Base-by-base conservation (phyloP, 2,797 vertebrate genomes). In the Sebastiscus tertius region DNA sequence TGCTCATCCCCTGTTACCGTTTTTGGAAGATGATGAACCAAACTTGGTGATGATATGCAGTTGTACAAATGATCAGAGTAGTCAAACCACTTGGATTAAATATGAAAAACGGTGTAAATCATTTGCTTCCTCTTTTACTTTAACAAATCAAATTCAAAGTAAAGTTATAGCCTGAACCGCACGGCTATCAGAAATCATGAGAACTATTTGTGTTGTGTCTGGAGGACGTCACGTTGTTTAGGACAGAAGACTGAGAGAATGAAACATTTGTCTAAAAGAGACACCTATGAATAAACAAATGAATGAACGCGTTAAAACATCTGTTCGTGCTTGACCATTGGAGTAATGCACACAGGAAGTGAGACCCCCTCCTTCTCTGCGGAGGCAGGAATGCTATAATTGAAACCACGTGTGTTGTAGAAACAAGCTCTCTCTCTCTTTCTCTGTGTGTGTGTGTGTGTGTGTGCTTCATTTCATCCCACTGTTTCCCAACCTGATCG, bases 301-400 rank as follows among this genome's bases (percentile, higher is more conserved):
- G 68, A 87, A 85, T 88, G 81, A 90, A 88, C 87, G 70, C 62
- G 89, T 88, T 90, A 83, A 87, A 90, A 93, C 92, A 93, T 93
- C 91, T 93, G 92, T 86, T 93, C 87, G 55, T 93, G 93, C 82
- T 91, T 93, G 85, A 93, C 90, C 91, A 85, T 49, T 87, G 81
- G 87, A 90, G 93, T 91, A 90, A 93, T 89, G 87, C 82, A 82
- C 88, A 93, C 92, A 93, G 92, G 91, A 92, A 93, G 83, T 83
- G 78, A 89, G 88, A 88, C 87, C 92, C 91, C 91, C 89, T 65
- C 88, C 89, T 80, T 72, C 79, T 83, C 81, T 87, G 84, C 60
- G 79, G 89, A 91, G 87, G 86, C 89, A 91, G 94, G 92, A 95
- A 95, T 94, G 93, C 86, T 84, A 77, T 96, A 95, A 96, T 93